Conservation (phyloP, 1,140 invertebrate species). For the Teleopsis dalmanni region DNA sequence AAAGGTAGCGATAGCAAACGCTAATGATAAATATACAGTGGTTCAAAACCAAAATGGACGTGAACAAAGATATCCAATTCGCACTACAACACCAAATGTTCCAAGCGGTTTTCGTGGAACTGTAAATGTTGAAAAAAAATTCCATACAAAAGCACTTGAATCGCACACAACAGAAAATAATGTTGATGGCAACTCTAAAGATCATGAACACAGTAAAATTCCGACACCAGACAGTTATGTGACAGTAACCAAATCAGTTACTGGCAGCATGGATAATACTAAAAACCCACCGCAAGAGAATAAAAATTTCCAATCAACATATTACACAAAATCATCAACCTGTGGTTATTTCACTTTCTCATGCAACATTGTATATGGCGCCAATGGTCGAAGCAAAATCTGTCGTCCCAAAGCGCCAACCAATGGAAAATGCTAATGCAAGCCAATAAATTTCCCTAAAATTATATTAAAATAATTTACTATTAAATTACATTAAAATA, state of each 20-base stretch:
- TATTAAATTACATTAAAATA: too few relatives aligned
- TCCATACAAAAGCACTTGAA: conserved; percentile 36
- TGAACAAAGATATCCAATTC: conserved; percentile 21
- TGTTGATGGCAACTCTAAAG: conserved; percentile 35
- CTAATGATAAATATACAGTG: conserved; percentile 25
- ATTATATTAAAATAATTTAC: too few relatives aligned
- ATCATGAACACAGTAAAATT: conserved; percentile 39
- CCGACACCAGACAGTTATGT: conserved; percentile 51
- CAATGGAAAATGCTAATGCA: conserved; percentile 43
- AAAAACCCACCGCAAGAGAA: conserved; percentile 49
- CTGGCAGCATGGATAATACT: conserved; percentile 57
- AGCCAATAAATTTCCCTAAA: too few relatives aligned
- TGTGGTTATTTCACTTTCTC: conserved; percentile 80
- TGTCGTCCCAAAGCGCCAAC: conserved; percentile 62
- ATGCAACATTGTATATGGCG: conserved; percentile 67
- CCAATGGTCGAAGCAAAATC: conserved; percentile 67
- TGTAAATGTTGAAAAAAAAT: conserved; percentile 40
- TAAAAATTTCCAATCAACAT: conserved; percentile 63
- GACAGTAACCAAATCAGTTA: conserved; percentile 68
- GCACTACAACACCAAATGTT: conserved; percentile 31
- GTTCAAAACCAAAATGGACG: conserved; percentile 40
- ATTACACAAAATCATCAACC: conserved; percentile 76
- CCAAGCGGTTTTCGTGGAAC: conserved; percentile 40
- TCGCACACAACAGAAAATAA: conserved; percentile 22
- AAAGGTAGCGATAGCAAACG: conserved; percentile 38